Percentiles rank a stretch among this genome's conserved stretches.
phyloP scores from a whole-genome alignment of 2,797 vertebrate genomes.

The Oreochromis grahami region DNA sequence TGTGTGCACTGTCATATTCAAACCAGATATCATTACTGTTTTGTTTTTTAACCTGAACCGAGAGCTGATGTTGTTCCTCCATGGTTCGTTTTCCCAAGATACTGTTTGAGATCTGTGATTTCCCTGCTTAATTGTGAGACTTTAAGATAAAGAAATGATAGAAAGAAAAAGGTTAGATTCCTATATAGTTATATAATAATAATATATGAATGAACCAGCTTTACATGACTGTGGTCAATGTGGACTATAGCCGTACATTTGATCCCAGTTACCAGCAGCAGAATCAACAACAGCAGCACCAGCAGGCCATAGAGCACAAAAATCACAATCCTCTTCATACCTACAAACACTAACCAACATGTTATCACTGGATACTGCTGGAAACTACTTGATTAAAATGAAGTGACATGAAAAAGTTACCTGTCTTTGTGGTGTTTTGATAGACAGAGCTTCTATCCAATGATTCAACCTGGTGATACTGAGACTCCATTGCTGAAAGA shows the following conservation, averaged over 20 bases:
- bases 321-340: conserved; percentile 21
- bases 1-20: neutral
- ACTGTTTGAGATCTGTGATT: conserved; percentile 47
- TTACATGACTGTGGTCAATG: neutral
- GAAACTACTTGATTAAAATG: neutral
- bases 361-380: neutral
- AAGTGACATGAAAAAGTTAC: neutral
- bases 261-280: conserved; percentile 65
- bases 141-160: neutral
- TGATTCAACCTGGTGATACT: conserved; percentile 50
- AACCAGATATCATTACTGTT: neutral
- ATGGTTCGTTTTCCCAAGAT: conserved; percentile 10
- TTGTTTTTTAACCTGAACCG: conserved; percentile 5
- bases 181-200: neutral
- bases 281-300: conserved; percentile 62
- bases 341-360: conserved; percentile 28
- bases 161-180: neutral
- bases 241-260: conserved; percentile 57
- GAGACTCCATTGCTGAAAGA: conserved; percentile 56
- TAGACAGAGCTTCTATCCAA: neutral
- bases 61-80: neutral
- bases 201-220: neutral
- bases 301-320: conserved; percentile 57
- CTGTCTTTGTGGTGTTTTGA: neutral
- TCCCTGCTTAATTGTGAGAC: conserved; percentile 64